A percentile compares a stretch with the other conserved stretches of the same genome.
Evolutionary conservation across 2,888 invertebrate species (phyloP).

Genomic region (Caenorhabditis sp.): DNA sequence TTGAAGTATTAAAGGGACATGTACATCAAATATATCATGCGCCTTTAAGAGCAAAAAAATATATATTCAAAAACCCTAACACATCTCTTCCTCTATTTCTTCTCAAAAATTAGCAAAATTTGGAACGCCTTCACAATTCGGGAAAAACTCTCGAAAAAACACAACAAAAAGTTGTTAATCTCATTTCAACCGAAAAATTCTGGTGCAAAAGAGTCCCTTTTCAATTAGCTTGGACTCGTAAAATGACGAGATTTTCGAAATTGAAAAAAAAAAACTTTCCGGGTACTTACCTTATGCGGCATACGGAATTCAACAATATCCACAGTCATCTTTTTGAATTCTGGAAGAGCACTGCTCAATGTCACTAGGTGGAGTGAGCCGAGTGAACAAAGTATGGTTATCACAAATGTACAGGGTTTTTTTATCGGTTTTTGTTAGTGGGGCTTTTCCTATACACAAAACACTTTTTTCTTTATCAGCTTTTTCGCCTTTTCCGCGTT

Average conservation of each 20-base stretch:
- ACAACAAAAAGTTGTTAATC: not conserved
- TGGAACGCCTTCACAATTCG: too few relatives aligned
- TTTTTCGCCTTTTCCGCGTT: not conserved
- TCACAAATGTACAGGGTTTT: not conserved
- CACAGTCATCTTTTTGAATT: not conserved
- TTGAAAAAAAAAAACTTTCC: too few relatives aligned
- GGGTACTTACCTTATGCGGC: not conserved
- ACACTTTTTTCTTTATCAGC: too few relatives aligned
- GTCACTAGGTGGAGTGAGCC: not conserved
- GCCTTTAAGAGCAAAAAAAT: too few relatives aligned
- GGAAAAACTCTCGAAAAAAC: not conserved
- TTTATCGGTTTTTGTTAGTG: not conserved
- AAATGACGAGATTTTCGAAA: too few relatives aligned
- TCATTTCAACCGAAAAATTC: not conserved
- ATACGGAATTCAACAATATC: not conserved
- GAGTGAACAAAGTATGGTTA: not conserved
- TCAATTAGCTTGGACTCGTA: too few relatives aligned
- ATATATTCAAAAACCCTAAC: not conserved
- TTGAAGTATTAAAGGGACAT: too few relatives aligned
- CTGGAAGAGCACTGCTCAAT: too few relatives aligned
- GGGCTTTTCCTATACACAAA: too few relatives aligned
- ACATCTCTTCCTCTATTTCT: not conserved
- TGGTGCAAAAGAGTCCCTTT: not conserved
- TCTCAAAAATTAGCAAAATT: not conserved
- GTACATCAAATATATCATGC: too few relatives aligned